These are phyloP conservation scores for Mus spretus DNA, from an alignment of 2,797 vertebrate species.

Conservation along the genomic window DNA sequence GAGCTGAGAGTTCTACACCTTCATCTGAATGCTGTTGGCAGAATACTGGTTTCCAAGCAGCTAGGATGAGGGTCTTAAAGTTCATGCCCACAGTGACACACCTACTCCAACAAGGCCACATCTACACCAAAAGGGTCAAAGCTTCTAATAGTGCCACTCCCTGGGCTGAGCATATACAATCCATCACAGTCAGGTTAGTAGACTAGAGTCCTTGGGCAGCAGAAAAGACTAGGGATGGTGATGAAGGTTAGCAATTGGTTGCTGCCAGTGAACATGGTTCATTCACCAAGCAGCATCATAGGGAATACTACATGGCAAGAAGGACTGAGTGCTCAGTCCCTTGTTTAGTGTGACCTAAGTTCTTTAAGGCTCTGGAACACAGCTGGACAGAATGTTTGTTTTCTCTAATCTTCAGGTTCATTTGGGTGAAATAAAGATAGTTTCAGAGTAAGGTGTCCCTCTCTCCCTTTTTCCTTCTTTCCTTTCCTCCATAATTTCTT, in stretches of 20 bases:
- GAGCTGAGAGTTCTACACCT: background rate
- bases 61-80: background rate
- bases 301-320: background rate
- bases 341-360: background rate
- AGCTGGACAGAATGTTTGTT: background rate
- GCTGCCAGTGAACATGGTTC: background rate
- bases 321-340: background rate
- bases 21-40: background rate
- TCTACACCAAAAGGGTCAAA: background rate
- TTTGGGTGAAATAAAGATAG: constrained; percentile 10
- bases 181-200: background rate
- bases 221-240: background rate
- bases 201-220: constrained; percentile 4
- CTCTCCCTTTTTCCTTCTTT: background rate
- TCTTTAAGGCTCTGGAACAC: background rate
- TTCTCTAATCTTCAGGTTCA: background rate
- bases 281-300: background rate
- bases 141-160: background rate
- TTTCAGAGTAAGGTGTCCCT: background rate
- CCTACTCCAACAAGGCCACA: background rate
- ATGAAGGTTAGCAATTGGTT: background rate
- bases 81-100: background rate
- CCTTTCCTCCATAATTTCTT: background rate
- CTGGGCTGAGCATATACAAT: background rate
- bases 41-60: background rate